Evolutionary conservation across 2,113 vertebrate genomes (phyloP).

Genomic region (Thermophis baileyi): DNA sequence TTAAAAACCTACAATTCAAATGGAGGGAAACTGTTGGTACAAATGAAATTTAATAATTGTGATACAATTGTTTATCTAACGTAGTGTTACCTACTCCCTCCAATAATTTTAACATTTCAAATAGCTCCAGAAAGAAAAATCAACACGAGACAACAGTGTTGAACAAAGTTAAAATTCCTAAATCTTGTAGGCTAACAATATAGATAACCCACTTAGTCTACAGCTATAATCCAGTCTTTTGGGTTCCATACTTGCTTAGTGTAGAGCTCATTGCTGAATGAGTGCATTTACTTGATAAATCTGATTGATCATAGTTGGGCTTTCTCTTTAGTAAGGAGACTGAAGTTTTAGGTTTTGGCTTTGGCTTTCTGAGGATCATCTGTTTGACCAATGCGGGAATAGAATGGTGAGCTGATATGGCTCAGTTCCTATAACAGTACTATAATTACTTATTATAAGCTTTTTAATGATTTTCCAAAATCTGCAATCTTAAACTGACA

Average conservation of each 20-base stretch:
- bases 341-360: background rate
- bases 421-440: background rate
- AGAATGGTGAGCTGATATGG: background rate
- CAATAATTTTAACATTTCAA: background rate
- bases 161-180: background rate
- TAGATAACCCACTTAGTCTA: background rate
- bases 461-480: background rate
- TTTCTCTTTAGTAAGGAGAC: background rate
- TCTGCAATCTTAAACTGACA: background rate
- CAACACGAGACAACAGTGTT: background rate
- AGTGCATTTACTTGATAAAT: background rate
- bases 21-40: background rate
- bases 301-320: background rate
- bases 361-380: background rate
- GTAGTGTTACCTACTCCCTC: background rate
- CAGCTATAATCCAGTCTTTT: background rate
- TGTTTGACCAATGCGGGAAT: background rate
- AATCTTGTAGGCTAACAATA: background rate
- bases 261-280: background rate
- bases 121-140: background rate
- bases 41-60: slow-evolving; percentile 23
- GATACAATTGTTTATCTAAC: background rate
- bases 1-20: background rate
- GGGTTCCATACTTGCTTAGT: background rate
- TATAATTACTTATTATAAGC: background rate